Evolutionary conservation across 2,113 vertebrate genomes (phyloP), one percentile per base, ranked within the genome.

Genomic region (Cricetomys ansorgei): DNA sequence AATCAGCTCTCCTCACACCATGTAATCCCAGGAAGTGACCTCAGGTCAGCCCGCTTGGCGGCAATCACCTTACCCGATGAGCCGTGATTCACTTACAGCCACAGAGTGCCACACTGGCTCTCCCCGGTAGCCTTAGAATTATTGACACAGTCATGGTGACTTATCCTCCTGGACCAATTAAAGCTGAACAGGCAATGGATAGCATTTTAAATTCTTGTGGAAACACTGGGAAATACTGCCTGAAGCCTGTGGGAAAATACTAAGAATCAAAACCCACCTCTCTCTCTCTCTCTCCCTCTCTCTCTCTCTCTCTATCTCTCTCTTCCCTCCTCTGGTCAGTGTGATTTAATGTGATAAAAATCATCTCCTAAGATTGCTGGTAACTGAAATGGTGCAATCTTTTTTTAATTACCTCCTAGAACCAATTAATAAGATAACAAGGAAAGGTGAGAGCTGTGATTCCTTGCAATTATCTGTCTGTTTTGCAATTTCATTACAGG

Each of bases 381-480:
- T 88, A 91, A 64, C 45, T 95, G 77, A 94, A 87, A 89, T 96
- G 69, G 37, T 10, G 0, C 29, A 88, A 92, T 89, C 57, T 55
- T 97, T 94, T 84, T 91, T 62, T 84, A 92, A 93, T 96, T 80
- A 94, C 72, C 31, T 88, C 84, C 72, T 1, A 92, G 37, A 95
- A 25, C 43, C 83, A 92, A 91, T 96, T 93, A 97, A 89, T 96
- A 89, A 96, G 81, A 91, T 92, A 93, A 94, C 57, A 84, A 72
- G 48, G 94, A 86, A 88, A 92, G 59, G 75, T 64, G 34, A 79
- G 69, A 93, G 69, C 62, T 48, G 17, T 50, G 31, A 75, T 70
- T 91, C 57, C 92, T 88, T 80, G 81, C n/a, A 95, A 92, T 95
- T 84, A 96, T 48, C 89, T 89, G 29, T 59, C 70, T 73, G 89